Base-by-base conservation (phyloP, 2,797 vertebrate genomes). In the Poeciliopsis infans region DNA sequence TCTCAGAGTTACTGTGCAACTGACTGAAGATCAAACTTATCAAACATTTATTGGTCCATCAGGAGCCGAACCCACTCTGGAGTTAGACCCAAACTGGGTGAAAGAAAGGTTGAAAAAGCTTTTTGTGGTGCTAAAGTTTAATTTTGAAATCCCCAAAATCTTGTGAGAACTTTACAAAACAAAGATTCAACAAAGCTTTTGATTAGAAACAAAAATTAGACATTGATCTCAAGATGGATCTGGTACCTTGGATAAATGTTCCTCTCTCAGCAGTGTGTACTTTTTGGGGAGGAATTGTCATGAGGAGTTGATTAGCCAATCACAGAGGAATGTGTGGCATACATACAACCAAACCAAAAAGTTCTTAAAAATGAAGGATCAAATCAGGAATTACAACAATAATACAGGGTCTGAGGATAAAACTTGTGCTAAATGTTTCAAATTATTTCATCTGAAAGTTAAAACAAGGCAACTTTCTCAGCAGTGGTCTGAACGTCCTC, bases 401-500 rank as follows among this genome's bases (percentile, higher is more conserved):
- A 70, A 25, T 3, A 6, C 41, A n/a, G 23, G 39, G 1, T 45
- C 36, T 47, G 64, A 43, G 41, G 31, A 43, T 72, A 43, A 69
- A 72, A 81, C 68, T 71, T 73, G 18, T 57, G 25, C 39, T 84
- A 3, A 33, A 13, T 45, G 2, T 72, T 70, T 31, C 73, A 72
- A 76, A 10, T 46, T 15, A 0, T 25, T 69, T 69, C 11, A 69
- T 68, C 64, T 39, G 18, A 41, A 69, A 69, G 76, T 74, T 59
- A 77, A 77, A 84, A 83, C 33, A 75, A 72, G 41, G 64, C 33
- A 45, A 70, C 36, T 36, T 36, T 39, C 59, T 28, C 81, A 82
- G 53, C 75, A 75, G 45, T 36, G 31, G 36, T 74, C 53, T 47
- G 49, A 43, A 84, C 28, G 64, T 80, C 51, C 61, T 72, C 43